Evolutionary conservation across 2,797 vertebrate genomes (phyloP).

Genomic region (Enteromius fasciolatus): DNA sequence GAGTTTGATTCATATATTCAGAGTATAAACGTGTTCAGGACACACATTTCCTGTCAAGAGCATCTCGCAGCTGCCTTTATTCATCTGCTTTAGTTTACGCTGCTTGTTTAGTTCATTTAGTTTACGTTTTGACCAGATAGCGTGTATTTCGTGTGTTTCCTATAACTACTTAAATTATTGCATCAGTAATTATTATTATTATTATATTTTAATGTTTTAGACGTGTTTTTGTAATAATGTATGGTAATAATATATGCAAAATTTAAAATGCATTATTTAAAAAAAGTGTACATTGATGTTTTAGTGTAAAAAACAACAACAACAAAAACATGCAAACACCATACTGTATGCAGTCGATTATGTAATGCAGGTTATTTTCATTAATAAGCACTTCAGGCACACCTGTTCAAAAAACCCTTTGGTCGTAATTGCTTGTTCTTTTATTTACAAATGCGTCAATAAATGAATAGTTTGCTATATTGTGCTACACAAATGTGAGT

Average conservation of each 20-base stretch:
- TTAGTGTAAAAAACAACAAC: too few species aligned
- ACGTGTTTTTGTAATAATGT: background rate
- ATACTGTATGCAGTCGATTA: background rate
- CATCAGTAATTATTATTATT: background rate
- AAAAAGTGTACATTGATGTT: background rate
- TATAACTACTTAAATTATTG: background rate
- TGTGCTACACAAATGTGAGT: background rate
- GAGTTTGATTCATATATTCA: constrained; percentile 57
- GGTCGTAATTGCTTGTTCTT: too few species aligned
- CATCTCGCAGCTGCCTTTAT: background rate
- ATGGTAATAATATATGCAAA: background rate
- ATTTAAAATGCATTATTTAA: background rate
- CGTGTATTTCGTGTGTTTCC: background rate
- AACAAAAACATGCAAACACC: too few species aligned
- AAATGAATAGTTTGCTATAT: background rate
- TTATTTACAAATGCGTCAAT: background rate
- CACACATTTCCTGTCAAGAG: background rate
- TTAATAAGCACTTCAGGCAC: background rate
- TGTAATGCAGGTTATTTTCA: background rate
- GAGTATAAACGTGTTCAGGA: background rate
- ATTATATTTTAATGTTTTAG: background rate
- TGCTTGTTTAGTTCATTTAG: background rate
- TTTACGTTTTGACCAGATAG: background rate
- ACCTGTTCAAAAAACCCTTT: background rate
- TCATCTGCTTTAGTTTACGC: constrained; percentile 38